phyloP scores from a whole-genome alignment of 1,140 invertebrate species.

The Drosophila athabasca region DNA sequence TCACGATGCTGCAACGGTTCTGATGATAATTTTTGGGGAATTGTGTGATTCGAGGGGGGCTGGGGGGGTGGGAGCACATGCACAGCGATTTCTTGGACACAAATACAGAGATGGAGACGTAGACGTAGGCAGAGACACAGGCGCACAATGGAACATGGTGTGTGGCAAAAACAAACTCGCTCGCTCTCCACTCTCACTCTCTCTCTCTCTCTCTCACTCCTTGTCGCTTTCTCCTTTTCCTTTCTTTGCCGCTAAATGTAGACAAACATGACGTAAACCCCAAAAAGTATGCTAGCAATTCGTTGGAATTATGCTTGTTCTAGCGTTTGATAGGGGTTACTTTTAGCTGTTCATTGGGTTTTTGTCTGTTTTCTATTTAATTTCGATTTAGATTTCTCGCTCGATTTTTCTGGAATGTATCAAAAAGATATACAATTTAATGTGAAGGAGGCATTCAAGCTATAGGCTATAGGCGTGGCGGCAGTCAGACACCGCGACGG shows the following conservation, averaged over 20 bases:
- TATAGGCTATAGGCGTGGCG: constrained; percentile 45
- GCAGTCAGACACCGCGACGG: constrained; percentile 67
- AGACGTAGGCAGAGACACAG: constrained; percentile 33
- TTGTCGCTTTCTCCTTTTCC: too few species aligned
- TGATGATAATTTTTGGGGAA: constrained; percentile 34
- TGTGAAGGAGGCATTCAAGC: constrained; percentile 18
- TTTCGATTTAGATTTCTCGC: constrained; percentile 8
- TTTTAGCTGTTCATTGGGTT: constrained; percentile 29
- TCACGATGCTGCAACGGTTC: constrained; percentile 32
- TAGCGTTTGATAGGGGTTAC: constrained; percentile 25
- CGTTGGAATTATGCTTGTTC: constrained; percentile 26
- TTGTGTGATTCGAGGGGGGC: constrained; percentile 8
- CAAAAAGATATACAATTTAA: constrained; percentile 39
- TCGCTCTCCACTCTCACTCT: too few species aligned
- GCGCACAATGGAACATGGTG: constrained; percentile 24
- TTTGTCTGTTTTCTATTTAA: constrained; percentile 12
- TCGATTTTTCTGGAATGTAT: constrained; percentile 15
- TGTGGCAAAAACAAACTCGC: constrained; percentile 28
- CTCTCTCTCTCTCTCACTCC: too few species aligned
- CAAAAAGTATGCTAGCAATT: constrained; percentile 67
- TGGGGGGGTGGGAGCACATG: constrained; percentile 19
- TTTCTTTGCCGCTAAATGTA: constrained; percentile 9
- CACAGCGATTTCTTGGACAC: constrained; percentile 25
- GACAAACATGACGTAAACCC: constrained; percentile 79
- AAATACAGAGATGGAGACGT: constrained; percentile 43